Conservation (phyloP, 2,797 vertebrate genomes). For the Eulemur coronatus region DNA sequence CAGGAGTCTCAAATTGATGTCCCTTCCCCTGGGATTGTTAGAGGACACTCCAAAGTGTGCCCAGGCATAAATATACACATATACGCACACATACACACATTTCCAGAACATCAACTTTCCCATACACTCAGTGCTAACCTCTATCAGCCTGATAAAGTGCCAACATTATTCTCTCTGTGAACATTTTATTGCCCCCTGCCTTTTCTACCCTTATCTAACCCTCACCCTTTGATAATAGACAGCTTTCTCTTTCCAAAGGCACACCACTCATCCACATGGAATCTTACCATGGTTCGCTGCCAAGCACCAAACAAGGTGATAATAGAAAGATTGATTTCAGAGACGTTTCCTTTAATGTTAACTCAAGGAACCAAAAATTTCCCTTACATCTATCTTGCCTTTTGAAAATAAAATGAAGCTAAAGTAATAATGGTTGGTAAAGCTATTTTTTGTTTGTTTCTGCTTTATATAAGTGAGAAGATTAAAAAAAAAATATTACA, state of each 20-base stretch:
- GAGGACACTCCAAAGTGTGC: not conserved
- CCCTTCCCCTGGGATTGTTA: accelerated
- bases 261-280: not conserved
- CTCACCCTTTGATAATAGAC: not conserved
- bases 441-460: not conserved
- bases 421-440: not conserved
- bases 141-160: not conserved
- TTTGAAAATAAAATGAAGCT: not conserved
- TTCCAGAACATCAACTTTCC: not conserved
- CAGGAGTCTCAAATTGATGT: not conserved
- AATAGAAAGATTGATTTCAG: not conserved
- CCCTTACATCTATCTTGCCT: not conserved
- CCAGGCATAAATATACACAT: not conserved
- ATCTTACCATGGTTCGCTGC: not conserved
- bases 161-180: not conserved
- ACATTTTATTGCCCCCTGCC: accelerated
- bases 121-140: not conserved
- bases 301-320: not conserved
- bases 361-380: not conserved
- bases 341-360: not conserved
- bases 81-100: not conserved
- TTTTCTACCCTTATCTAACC: too few relatives aligned
- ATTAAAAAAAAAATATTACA: not conserved
- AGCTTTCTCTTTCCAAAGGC: not conserved
- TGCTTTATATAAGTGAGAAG: not conserved